phyloP scores from a whole-genome alignment of 2,888 invertebrate species.

The Sphinx pinastri region DNA sequence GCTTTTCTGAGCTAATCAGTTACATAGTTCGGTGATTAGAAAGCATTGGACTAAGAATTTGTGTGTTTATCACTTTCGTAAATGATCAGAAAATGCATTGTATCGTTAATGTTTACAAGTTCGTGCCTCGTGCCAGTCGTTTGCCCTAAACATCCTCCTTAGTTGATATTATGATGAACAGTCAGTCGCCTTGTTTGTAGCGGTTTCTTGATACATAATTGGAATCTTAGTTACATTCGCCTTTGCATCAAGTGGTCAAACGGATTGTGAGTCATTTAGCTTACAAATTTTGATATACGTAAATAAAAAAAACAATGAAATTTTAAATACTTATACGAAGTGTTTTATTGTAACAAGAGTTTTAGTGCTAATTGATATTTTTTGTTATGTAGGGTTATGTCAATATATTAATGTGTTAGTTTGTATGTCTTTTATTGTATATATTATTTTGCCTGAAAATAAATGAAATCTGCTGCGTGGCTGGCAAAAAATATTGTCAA shows the following conservation, averaged over 20 bases:
- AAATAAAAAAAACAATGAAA: not conserved
- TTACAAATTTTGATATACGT: not conserved
- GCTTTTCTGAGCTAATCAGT: not conserved
- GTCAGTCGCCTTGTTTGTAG: constrained; percentile 11
- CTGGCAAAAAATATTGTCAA: not conserved
- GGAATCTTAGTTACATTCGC: constrained; percentile 8
- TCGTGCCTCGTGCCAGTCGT: constrained; percentile 55
- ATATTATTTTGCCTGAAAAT: not conserved
- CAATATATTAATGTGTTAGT: not conserved
- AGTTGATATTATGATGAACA: constrained; percentile 28
- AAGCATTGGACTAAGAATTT: constrained; percentile 3
- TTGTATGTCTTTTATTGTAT: not conserved
- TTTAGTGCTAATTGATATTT: too few species aligned
- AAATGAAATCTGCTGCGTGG: not conserved
- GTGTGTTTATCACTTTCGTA: not conserved
- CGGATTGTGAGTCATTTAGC: not conserved
- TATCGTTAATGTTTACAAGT: constrained; percentile 30
- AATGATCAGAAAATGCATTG: not conserved
- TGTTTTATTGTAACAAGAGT: constrained; percentile 1
- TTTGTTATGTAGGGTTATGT: too few species aligned
- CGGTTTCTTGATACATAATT: constrained; percentile 4
- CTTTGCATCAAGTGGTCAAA: not conserved
- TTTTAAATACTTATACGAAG: not conserved
- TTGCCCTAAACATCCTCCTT: constrained; percentile 57
- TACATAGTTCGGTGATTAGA: not conserved